A percentile compares a stretch with the other conserved stretches of the same genome.
Evolutionary conservation across 2,113 vertebrate genomes (phyloP).

Genomic region (Nibea coibor): DNA sequence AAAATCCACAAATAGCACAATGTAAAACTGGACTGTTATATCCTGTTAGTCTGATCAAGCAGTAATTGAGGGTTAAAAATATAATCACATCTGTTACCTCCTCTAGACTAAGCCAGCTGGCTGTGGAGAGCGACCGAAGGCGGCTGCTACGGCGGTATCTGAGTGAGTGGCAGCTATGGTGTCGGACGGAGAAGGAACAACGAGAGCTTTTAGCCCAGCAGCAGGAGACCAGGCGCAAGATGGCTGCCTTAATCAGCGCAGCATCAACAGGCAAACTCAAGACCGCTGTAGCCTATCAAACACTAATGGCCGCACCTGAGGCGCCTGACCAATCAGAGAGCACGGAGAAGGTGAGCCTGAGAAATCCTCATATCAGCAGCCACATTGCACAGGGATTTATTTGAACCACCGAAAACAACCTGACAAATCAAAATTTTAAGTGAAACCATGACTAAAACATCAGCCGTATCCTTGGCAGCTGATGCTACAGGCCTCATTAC

Average conservation of each 20-base stretch:
- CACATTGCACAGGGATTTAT: background rate
- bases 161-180: slow-evolving; percentile 88
- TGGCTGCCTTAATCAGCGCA: slow-evolving; percentile 87
- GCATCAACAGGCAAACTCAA: slow-evolving; percentile 79
- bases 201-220: slow-evolving; percentile 83
- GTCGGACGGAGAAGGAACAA: slow-evolving; percentile 78
- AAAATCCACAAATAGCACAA: background rate
- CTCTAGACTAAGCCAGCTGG: slow-evolving; percentile 86
- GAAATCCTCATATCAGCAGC: background rate
- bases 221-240: slow-evolving; percentile 88
- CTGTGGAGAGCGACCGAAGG: slow-evolving; percentile 84
- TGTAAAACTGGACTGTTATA: background rate
- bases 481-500: slow-evolving; percentile 4
- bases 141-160: slow-evolving; percentile 85
- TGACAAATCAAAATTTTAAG: slow-evolving; percentile 1
- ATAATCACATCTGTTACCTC: background rate
- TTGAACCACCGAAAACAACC: slow-evolving; percentile 12
- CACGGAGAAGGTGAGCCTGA: slow-evolving; percentile 63
- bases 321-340: slow-evolving; percentile 39
- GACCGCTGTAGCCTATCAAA: slow-evolving; percentile 11
- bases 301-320: slow-evolving; percentile 31
- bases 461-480: background rate
- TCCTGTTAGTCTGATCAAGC: background rate
- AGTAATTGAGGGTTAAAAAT: slow-evolving; percentile 16
- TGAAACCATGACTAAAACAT: slow-evolving; percentile 45